Evolutionary conservation across 2,888 invertebrate species (phyloP), one percentile per base, ranked within the genome.

Genomic region (Drosophila flavopinicola): DNA sequence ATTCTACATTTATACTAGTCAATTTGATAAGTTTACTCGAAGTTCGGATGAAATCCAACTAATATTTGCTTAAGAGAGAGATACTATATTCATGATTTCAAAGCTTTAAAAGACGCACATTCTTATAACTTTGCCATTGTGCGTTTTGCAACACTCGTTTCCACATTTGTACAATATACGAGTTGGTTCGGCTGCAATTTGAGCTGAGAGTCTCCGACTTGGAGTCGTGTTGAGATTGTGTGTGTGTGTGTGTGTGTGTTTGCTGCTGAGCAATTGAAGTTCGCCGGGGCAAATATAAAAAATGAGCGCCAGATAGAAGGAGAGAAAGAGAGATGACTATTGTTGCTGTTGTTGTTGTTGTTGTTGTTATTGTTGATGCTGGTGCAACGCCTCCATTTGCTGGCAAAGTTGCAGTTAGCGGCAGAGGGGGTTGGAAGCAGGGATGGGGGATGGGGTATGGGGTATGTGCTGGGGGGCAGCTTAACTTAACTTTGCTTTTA

Each of bases 401-500:
- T 64, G 51, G 61, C 66, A 66, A 66, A 85, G 79, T 54, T 66
- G 66, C 59, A 66, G 51, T 52, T 41, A 32, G 56, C 25, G 39
- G 39, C 10, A 15, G 29, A 1, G 5, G 11, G n/a, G 11, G 11
- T 9, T 9, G 48, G 6, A 39, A 25, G 11, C 42, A 32, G 11
- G 70, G 59, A 20, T 20, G 20, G 27, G 41, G 29, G n/a, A 4
- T 29, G 27, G n/a, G n/a, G n/a, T n/a, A n/a, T n/a, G n/a, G n/a
- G n/a, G n/a, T n/a, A n/a, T n/a, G 5, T 29, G 44, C 44, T 44
- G 44, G 29, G 17, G 44, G 65, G 75, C 74, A 85, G 85, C 88
- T 85, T 82, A 85, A 82, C 78, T 88, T 86, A 88, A 87, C 88
- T 89, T 90, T 89, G 88, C 88, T 90, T 88, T 88, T 88, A 76